A percentile compares a stretch with the other conserved stretches of the same genome.
phyloP scores from a whole-genome alignment of 2,797 vertebrate genomes.

The Mastacembelus armatus region DNA sequence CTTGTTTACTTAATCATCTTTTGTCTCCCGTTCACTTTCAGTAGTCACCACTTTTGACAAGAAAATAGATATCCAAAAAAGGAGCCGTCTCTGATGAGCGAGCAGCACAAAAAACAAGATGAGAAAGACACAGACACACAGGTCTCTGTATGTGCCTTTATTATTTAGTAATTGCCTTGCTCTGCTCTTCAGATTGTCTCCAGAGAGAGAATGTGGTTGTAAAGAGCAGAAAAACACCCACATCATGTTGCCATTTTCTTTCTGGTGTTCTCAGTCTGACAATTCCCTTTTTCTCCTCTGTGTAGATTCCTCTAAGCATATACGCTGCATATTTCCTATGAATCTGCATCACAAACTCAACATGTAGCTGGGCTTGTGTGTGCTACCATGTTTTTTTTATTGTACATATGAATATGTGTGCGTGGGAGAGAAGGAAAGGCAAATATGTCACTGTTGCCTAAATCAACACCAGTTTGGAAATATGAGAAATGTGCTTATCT shows the following conservation, averaged over 20 bases:
- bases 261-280: constrained; percentile 9
- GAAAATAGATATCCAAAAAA: constrained; percentile 37
- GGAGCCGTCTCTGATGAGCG: constrained; percentile 27
- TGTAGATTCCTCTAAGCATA: constrained; percentile 13
- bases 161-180: constrained; percentile 25
- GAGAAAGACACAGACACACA: constrained; percentile 30
- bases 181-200: constrained; percentile 23
- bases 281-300: not conserved
- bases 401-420: too few species aligned
- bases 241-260: constrained; percentile 8
- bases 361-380: constrained; percentile 32
- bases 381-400: too few species aligned
- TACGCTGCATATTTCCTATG: constrained; percentile 17
- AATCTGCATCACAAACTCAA: constrained; percentile 30
- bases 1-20: constrained; percentile 50
- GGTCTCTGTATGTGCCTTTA: constrained; percentile 13
- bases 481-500: too few species aligned
- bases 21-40: constrained; percentile 43
- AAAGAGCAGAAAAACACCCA: constrained; percentile 31
- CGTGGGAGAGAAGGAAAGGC: too few species aligned
- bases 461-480: too few species aligned
- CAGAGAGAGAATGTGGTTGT: constrained; percentile 15
- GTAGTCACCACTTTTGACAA: constrained; percentile 24
- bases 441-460: too few species aligned
- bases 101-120: constrained; percentile 25